Conservation (phyloP, 1,140 invertebrate genomes). For the Ceratosolen fusciceps region DNA sequence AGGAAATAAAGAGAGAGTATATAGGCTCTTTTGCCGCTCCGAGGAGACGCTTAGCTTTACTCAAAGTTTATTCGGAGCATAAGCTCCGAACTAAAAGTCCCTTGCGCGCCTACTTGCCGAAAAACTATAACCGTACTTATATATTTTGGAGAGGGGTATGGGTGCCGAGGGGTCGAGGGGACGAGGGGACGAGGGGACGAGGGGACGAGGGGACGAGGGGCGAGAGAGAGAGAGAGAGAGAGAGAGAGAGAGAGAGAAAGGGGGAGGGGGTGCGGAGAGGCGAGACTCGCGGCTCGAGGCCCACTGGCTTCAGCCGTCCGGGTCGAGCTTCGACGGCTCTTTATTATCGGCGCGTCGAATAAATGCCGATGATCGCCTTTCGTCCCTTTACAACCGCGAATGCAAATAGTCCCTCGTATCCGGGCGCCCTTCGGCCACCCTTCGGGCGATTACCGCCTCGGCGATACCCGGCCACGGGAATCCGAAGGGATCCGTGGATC, state of each 20-base stretch:
- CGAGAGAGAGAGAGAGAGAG: too few species aligned
- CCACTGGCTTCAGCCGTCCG: constrained; percentile 26
- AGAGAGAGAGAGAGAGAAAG: too few species aligned
- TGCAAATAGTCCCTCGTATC: constrained; percentile 65
- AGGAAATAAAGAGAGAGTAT: constrained; percentile 40
- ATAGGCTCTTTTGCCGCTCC: constrained; percentile 28
- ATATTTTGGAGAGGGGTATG: too few species aligned
- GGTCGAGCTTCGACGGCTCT: constrained; percentile 50
- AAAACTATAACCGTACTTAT: constrained; percentile 13
- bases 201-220: too few species aligned
- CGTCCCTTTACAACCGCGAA: constrained; percentile 64
- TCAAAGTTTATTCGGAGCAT: constrained; percentile 62
- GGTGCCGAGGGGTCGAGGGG: too few species aligned
- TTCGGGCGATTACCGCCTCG: too few species aligned
- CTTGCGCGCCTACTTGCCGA: not conserved
- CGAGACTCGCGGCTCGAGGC: constrained; percentile 27
- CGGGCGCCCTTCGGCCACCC: constrained; percentile 59
- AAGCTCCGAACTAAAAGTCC: constrained; percentile 55
- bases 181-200: too few species aligned
- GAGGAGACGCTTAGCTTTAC: constrained; percentile 42
- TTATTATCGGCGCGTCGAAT: constrained; percentile 56
- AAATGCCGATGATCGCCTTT: constrained; percentile 58
- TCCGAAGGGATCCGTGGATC: too few species aligned
- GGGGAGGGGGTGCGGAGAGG: too few species aligned
- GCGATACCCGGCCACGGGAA: too few species aligned